Percentiles rank a stretch among this genome's conserved stretches.
Conservation (phyloP, 1,140 invertebrate genomes). For the Adoxophyes honmai region DNA sequence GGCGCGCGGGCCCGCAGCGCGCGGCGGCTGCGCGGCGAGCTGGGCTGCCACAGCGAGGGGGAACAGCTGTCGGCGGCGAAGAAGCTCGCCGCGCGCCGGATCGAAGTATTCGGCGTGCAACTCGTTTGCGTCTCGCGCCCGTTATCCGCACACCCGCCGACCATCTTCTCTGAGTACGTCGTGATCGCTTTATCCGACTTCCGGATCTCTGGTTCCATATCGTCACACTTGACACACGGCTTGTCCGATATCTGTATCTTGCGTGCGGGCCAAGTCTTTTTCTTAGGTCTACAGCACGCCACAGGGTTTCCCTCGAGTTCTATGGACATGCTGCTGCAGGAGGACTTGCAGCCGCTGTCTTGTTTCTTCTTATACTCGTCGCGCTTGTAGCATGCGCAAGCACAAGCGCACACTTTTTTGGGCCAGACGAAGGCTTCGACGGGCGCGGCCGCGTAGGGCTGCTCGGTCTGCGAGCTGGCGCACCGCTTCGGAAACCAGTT, state of each 20-base stretch:
- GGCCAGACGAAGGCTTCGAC: constrained; percentile 19
- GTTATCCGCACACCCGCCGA: constrained; percentile 12
- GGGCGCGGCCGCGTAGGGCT: constrained; percentile 2
- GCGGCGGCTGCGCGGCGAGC: neutral
- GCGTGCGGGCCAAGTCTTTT: constrained; percentile 4
- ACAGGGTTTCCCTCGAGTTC: constrained; percentile 20
- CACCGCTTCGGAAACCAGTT: constrained; percentile 18
- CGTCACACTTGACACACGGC: constrained; percentile 24
- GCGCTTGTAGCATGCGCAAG: neutral
- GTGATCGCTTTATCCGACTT: constrained; percentile 38
- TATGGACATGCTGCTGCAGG: constrained; percentile 30
- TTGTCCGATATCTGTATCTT: constrained; percentile 15
- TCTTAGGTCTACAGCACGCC: neutral
- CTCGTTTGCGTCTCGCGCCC: constrained; percentile 31
- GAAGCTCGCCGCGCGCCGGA: too few relatives aligned
- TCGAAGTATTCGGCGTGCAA: too few relatives aligned
- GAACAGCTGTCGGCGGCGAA: neutral
- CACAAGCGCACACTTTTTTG: constrained; percentile 25
- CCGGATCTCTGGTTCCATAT: constrained; percentile 16
- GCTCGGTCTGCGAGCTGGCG: neutral
- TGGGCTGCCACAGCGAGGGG: constrained; percentile 19
- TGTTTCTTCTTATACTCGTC: too few relatives aligned
- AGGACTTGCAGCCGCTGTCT: neutral
- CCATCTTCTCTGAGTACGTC: constrained; percentile 34
- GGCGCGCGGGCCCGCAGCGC: too few relatives aligned